Evolutionary conservation across 2,888 invertebrate genomes (phyloP), one percentile per base, ranked within the genome.

Genomic region (Eupithecia abbreviata): DNA sequence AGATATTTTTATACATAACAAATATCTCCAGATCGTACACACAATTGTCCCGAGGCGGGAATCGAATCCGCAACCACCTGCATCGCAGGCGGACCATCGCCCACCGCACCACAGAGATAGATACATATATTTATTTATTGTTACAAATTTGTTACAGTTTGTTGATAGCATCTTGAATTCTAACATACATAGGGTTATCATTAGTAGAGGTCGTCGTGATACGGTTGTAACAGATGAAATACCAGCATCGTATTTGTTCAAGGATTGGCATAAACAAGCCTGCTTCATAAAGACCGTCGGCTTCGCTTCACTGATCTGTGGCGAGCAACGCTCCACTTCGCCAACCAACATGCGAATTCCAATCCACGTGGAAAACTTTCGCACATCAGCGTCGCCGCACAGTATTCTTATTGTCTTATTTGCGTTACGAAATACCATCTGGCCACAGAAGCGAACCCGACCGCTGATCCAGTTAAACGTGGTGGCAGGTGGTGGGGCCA

Each of bases 401-500:
- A 66, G 66, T 65, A 68, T 47, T 69, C 69, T 75, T 62, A 55
- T 71, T 68, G 30, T 71, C 73, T 71, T 75, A 43, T 47, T 47
- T 75, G 47, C 18, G 66, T 78, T 75, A 76, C 71, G 75, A 75
- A 73, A 77, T 30, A 72, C 47, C 30, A 45, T 47, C 68, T 67
- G 5, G n/a, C 7, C n/a, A 7, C 66, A 66, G 66, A 66, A 68
- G 47, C 58, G 5, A 30, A 72, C 69, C 73, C 41, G n/a, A 72
- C 66, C 70, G 30, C 30, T 81, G 82, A 81, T 80, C 81, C 83
- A 84, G 84, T 85, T 85, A 68, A 69, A 65, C 74, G 55, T 70
- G 72, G 67, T 30, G 49, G 41, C 68, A 62, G 12, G 79, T 84
- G 83, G 88, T 78, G 85, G 88, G 85, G 87, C 81, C 78, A 74